These are phyloP conservation scores for Eutrigla gurnardus DNA, from an alignment of 2,797 vertebrate genomes.

Conservation along the genomic window DNA sequence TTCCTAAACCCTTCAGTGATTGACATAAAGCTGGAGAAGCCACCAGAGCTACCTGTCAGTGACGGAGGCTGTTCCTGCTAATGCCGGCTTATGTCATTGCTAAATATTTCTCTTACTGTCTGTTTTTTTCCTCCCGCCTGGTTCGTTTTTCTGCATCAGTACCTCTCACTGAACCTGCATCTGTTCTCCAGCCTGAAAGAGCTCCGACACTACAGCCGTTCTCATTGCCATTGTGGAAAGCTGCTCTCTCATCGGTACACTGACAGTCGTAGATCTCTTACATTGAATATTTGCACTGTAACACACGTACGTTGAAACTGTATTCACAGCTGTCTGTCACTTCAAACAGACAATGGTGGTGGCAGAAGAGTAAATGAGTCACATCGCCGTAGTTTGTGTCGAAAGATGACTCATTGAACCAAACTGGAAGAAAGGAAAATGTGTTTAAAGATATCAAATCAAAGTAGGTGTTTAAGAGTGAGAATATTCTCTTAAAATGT, in stretches of 20 bases:
- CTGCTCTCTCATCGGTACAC: constrained; percentile 86
- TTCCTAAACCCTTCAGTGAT: constrained; percentile 89
- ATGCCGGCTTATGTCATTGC: constrained; percentile 64
- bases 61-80: constrained; percentile 98
- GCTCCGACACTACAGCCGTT: constrained; percentile 75
- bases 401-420: constrained; percentile 36
- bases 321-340: constrained; percentile 28
- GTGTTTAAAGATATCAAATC: constrained; percentile 27
- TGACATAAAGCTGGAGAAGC: constrained; percentile 97
- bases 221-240: constrained; percentile 75
- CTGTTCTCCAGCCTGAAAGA: constrained; percentile 54
- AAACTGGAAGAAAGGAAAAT: constrained; percentile 39
- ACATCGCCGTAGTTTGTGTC: constrained; percentile 13
- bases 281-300: constrained; percentile 62
- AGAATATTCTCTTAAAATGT: constrained; percentile 33
- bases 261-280: constrained; percentile 58
- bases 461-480: constrained; percentile 40
- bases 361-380: constrained; percentile 16
- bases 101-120: constrained; percentile 52
- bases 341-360: constrained; percentile 19
- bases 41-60: constrained; percentile 92
- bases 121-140: constrained; percentile 55
- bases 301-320: constrained; percentile 37
- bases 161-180: constrained; percentile 77
- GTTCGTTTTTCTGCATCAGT: constrained; percentile 62